Conservation (phyloP, 2,113 vertebrate species). For the Mesitornis unicolor region DNA sequence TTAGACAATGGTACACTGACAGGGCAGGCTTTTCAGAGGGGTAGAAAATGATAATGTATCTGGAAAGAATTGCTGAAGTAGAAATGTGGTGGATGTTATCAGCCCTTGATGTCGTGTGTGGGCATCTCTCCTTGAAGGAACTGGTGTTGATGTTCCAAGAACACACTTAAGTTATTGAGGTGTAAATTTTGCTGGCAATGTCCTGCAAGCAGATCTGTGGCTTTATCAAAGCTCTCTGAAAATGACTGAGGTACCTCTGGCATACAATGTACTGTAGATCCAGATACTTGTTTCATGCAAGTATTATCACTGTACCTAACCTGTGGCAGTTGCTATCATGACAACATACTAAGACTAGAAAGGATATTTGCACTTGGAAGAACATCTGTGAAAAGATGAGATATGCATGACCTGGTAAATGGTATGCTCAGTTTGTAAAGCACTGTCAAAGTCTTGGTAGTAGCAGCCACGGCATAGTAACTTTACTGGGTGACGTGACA, state of each 20-base stretch:
- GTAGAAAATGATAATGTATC: neutral
- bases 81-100: neutral
- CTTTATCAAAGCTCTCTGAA: neutral
- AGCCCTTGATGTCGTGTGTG: neutral
- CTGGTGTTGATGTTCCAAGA: neutral
- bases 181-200: rapidly evolving
- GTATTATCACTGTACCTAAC: neutral
- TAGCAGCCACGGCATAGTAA: neutral
- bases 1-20: neutral
- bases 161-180: neutral
- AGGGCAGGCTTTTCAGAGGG: neutral
- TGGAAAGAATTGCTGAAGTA: neutral
- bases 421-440: neutral
- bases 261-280: neutral
- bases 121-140: neutral
- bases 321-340: neutral
- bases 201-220: neutral
- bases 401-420: rapidly evolving
- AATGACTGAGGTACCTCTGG: neutral
- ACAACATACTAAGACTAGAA: neutral
- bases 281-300: neutral
- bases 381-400: neutral
- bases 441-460: too few species aligned
- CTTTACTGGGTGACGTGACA: neutral
- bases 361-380: neutral